Evolutionary conservation across 1,140 invertebrate genomes (phyloP), one percentile per base, ranked within the genome.

Genomic region (Drosophila rhopaloa): DNA sequence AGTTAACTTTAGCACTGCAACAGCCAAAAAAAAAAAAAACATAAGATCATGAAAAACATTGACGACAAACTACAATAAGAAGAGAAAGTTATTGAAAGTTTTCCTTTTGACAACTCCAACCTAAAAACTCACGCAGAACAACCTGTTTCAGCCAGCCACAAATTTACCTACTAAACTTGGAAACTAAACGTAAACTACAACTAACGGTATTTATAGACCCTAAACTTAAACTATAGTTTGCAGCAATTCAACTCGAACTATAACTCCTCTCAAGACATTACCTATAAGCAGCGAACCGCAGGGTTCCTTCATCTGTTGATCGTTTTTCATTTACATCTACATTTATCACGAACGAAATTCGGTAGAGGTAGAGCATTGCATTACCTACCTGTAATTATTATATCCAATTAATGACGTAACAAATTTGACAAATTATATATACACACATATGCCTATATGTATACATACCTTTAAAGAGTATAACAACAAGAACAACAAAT

Each of bases 121-220:
- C 65, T 48, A 68, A 59, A 43, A 38, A 37, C 56, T 70, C 41
- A 79, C 59, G 61, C 32, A 50, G 38, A 62, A 65, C 55, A 80
- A 81, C 60, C 62, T 71, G 67, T 71, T 71, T 71, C 65, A 71
- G 65, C 46, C 67, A 71, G 66, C 80, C 76, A 83, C 80, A 83
- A 84, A 83, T 83, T 83, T 84, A 83, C 81, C 81, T 76, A 79
- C 47, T 60, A 16, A 60, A 60, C 46, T 73, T 47, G 38, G 16
- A 58, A 58, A 71, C 63, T 43, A 72, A 56, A 53, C 54, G 40
- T 58, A n/a, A 67, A 41, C 41, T 13, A 47, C 53, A 63, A 63
- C 58, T 55, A 56, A 68, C 35, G 38, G 47, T 58, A 74, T 29
- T 41, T 50, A 44, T 32, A 41, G 27, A 73, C 65, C 61, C 40